A percentile compares a stretch with the other conserved stretches of the same genome.
Evolutionary conservation across 2,113 vertebrate species (phyloP).

Genomic region (Willisornis vidua): DNA sequence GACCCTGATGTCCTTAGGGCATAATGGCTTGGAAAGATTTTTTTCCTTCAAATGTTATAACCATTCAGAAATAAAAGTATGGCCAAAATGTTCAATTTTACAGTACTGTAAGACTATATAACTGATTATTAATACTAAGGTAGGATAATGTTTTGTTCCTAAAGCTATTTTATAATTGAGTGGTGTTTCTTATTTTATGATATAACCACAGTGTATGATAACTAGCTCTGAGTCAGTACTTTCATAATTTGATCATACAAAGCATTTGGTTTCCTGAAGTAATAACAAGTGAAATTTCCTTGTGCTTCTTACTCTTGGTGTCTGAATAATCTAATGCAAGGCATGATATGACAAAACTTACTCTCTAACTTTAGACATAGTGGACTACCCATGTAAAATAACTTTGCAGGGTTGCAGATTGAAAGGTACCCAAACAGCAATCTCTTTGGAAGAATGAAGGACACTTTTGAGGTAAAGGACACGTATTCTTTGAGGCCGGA

Average conservation of each 20-base stretch:
- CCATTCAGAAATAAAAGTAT: slow-evolving; percentile 9
- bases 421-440: neutral
- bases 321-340: neutral
- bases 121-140: slow-evolving; percentile 4
- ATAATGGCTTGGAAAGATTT: neutral
- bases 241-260: neutral
- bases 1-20: slow-evolving; percentile 20
- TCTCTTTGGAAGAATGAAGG: neutral
- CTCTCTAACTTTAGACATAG: neutral
- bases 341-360: neutral
- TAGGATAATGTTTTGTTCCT: neutral
- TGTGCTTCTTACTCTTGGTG: neutral
- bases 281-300: slow-evolving; percentile 8
- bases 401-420: neutral
- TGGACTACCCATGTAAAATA: neutral
- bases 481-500: neutral
- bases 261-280: neutral
- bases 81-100: neutral
- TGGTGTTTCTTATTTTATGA: neutral
- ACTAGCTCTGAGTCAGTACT: neutral
- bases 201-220: neutral
- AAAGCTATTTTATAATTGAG: neutral
- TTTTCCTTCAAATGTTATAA: neutral
- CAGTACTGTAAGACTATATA: neutral
- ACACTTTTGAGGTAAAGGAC: neutral